phyloP scores from a whole-genome alignment of 2,113 vertebrate species.

The Hippocampus guttulatus region DNA sequence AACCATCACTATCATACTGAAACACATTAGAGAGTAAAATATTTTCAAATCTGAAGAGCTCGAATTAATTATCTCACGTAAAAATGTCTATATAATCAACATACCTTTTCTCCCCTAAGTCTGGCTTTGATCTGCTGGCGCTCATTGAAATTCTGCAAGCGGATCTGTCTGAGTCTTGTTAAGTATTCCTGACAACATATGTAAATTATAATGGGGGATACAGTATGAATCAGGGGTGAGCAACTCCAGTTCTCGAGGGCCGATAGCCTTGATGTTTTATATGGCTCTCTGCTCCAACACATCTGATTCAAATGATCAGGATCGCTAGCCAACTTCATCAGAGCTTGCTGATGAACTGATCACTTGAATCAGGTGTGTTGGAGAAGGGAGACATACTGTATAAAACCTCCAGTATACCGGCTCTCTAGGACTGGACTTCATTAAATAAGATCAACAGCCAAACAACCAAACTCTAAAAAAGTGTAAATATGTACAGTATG shows the following conservation, averaged over 20 bases:
- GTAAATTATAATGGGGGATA: constrained; percentile 12
- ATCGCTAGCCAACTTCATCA: no score
- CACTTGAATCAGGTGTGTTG: no score
- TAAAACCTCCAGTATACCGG: no score
- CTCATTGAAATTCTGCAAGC: constrained; percentile 96
- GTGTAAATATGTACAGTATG: background rate
- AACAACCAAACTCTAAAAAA: background rate
- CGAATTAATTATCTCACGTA: background rate
- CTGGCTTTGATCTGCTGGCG: constrained; percentile 94
- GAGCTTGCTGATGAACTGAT: no score
- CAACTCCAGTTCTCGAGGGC: no score
- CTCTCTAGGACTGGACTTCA: no score
- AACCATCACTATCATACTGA: constrained; percentile 73
- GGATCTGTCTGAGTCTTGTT: constrained; percentile 87
- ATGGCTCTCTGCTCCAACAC: no score
- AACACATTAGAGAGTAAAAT: constrained; percentile 13
- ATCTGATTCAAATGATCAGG: no score
- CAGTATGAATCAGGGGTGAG: background rate
- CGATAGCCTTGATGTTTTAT: no score
- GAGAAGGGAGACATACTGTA: no score
- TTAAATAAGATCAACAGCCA: background rate
- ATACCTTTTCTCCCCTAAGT: constrained; percentile 90
- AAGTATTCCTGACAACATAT: constrained; percentile 83
- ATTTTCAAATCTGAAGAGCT: background rate
- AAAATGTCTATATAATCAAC: background rate